Base-by-base conservation (phyloP, 2,797 vertebrate species). In the Falco concolor region DNA sequence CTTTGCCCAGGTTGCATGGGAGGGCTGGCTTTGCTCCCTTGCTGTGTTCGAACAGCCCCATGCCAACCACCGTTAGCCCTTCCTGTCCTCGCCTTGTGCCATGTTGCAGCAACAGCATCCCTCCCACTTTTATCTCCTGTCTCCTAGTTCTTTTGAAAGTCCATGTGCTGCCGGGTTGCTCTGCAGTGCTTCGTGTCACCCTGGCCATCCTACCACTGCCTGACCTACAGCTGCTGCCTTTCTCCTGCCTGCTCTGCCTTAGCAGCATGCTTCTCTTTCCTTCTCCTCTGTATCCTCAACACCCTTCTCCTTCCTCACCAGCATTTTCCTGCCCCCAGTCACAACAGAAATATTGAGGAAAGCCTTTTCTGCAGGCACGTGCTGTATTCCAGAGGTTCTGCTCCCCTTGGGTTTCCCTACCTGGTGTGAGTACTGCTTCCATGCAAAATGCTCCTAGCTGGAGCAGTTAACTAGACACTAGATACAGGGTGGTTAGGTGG, bases 1-100 rank as follows among this genome's bases (percentile, higher is more conserved):
- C 15, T 54, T 75, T 44, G 49, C 34, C 19, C 24, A 2, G 34
- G 27, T 74, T 2, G 0, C 19, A 4, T 1, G 9, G n/a, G 32
- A 59, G 24, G 24, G 38, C 49, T 57, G 54, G 24, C 61, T 54
- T 50, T 28, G 61, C 54, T 61, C 52, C 30, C 50, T 86, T 4
- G 1, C 56, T 2, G 4, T 28, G 23, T 6, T 23, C 5, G 0
- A n/a, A 23, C 13, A 32, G 28, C 32, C 40, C n/a, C 6, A 0
- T 49, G 44, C 78, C 38, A 89, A 7, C 17, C 2, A 4, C 36
- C 3, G 3, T 22, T 7, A 8, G 13, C 18, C 40, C 19, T 76
- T 32, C 42, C 7, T 14, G 21, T 44, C 18, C 32, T 32, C 27
- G 19, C 16, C 10, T 32, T 54, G 6, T 49, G 30, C 21, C 21